Evolutionary conservation across 1,140 invertebrate species (phyloP).

Genomic region (Mylabris phalerata): DNA sequence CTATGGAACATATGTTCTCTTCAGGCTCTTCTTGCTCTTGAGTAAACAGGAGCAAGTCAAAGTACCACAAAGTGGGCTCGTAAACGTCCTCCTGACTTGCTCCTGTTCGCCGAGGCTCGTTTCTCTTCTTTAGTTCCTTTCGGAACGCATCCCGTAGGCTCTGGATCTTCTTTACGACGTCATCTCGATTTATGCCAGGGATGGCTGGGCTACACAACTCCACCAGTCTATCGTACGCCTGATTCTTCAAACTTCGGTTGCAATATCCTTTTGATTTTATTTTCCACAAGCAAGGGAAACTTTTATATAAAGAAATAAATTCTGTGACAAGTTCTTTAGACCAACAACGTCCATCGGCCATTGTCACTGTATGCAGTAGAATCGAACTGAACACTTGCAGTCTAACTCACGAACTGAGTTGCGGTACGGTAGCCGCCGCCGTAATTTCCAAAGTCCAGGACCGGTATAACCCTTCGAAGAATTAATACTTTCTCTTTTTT

Average conservation of each 20-base stretch:
- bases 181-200: neutral
- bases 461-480: no score
- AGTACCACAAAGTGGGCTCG: conserved; percentile 35
- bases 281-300: conserved; percentile 9
- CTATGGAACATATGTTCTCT: neutral
- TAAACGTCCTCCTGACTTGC: conserved; percentile 27
- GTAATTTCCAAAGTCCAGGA: no score
- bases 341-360: conserved; percentile 13
- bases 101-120: conserved; percentile 22
- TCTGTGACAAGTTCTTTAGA: conserved; percentile 8
- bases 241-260: conserved; percentile 5
- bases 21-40: conserved; percentile 16
- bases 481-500: no score
- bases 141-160: conserved; percentile 30
- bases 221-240: neutral
- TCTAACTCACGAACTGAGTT: no score
- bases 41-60: conserved; percentile 27
- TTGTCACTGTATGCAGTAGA: neutral
- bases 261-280: conserved; percentile 4
- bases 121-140: conserved; percentile 35
- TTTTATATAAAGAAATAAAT: conserved; percentile 11
- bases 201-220: neutral
- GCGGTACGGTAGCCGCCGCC: no score
- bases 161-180: conserved; percentile 33
- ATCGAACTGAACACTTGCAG: no score